Evolutionary conservation across 2,797 vertebrate species (phyloP).

Genomic region (Anas acuta): DNA sequence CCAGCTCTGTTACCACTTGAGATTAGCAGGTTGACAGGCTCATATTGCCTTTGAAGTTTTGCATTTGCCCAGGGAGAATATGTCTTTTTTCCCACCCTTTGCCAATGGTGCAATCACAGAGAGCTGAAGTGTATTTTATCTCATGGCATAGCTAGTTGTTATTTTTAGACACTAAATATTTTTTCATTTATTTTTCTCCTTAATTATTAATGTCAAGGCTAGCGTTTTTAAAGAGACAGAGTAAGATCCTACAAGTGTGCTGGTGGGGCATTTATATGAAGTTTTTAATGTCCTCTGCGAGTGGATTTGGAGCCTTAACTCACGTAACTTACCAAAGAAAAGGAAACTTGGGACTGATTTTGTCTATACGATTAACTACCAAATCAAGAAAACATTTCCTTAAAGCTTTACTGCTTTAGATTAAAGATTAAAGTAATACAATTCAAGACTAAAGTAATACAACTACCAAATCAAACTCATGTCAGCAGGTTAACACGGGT

Average conservation of each 20-base stretch:
- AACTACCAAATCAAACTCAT: neutral
- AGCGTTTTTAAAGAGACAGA: neutral
- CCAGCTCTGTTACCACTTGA: neutral
- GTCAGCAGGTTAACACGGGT: neutral
- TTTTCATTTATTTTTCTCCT: neutral
- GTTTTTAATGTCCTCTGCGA: neutral
- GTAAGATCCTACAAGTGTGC: neutral
- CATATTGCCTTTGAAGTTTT: neutral
- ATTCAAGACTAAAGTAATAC: neutral
- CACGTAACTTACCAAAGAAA: neutral
- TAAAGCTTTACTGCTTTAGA: neutral
- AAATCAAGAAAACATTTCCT: neutral
- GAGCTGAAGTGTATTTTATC: neutral
- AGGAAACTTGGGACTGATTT: neutral
- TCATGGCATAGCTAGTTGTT: neutral
- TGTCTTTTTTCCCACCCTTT: neutral
- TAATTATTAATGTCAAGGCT: neutral
- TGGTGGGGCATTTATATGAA: neutral
- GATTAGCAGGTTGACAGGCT: neutral
- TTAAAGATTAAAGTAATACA: neutral
- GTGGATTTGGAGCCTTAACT: neutral
- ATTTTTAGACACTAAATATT: neutral
- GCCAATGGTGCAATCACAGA: neutral
- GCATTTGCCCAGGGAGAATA: neutral
- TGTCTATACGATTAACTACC: neutral